Evolutionary conservation across 2,113 vertebrate genomes (phyloP).

Genomic region (Microcebus ravelobensis): DNA sequence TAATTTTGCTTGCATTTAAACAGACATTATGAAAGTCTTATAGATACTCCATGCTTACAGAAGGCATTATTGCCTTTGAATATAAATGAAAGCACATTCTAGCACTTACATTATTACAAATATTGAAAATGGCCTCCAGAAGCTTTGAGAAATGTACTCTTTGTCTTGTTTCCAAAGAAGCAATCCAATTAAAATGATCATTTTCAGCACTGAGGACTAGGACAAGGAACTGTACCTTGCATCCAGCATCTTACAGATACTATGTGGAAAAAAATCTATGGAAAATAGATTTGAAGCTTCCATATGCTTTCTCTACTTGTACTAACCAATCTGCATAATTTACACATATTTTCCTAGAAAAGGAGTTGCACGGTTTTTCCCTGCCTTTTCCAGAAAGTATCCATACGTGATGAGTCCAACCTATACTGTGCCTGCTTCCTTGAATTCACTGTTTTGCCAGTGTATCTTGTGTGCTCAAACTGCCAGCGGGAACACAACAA

Average conservation of each 20-base stretch:
- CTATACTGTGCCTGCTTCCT: background rate
- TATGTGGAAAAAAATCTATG: background rate
- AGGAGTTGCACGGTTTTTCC: background rate
- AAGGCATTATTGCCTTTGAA: slow-evolving; percentile 63
- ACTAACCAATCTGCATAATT: slow-evolving; percentile 52
- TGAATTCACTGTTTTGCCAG: background rate
- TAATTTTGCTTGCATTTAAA: slow-evolving; percentile 55
- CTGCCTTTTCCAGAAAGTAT: slow-evolving; percentile 29
- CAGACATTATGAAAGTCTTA: slow-evolving; percentile 52
- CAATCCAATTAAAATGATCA: slow-evolving; percentile 77
- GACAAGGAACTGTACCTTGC: slow-evolving; percentile 38
- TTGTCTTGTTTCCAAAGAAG: slow-evolving; percentile 78
- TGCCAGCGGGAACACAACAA: background rate
- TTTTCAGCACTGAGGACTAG: slow-evolving; percentile 60
- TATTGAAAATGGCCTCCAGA: slow-evolving; percentile 72
- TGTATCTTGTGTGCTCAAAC: background rate
- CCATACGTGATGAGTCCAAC: background rate
- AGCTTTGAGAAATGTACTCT: slow-evolving; percentile 76
- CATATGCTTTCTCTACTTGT: slow-evolving; percentile 34
- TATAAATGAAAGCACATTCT: slow-evolving; percentile 69
- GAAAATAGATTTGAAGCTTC: slow-evolving; percentile 38
- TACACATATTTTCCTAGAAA: slow-evolving; percentile 76
- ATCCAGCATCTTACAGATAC: slow-evolving; percentile 50
- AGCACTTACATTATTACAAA: slow-evolving; percentile 78
- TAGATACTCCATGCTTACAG: slow-evolving; percentile 2